Base-by-base conservation (phyloP, 2,797 vertebrate species). In the Erpetoichthys calabaricus region DNA sequence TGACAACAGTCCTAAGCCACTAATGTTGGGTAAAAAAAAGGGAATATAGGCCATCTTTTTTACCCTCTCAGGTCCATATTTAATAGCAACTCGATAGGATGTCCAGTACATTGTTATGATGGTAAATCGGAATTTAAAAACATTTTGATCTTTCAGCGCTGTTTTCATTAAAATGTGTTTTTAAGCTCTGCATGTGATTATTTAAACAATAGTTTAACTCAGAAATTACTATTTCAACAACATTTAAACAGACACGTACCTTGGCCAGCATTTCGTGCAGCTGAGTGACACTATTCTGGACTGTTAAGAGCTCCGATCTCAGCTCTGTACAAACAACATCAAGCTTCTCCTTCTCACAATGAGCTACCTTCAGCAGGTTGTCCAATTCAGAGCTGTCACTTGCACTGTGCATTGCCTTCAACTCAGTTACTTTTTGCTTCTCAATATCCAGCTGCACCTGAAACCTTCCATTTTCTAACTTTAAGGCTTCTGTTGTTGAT, bases 391-490 rank as follows among this genome's bases (percentile, higher is more conserved):
- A 82, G 70, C 68, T 80, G 66, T 89, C 84, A 62, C 87, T 63
- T 69, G 89, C 68, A 56, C 55, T 80, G 63, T 82, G 83, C 73
- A 86, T 69, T 7, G 79, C 76, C 1, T 84, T 87, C 63, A 89
- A 75, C 67, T 91, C 89, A 0, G 62, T 56, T 0, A 83, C 76
- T 62, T 90, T 93, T 59, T 91, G 93, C 62, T 82, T 88, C 79
- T 94, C 90, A 0, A 80, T 81, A 67, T 96, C 94, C 67, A 93
- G 63, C 63, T 89, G 91, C 5, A 78, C 79, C 74, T 88, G 91
- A 58, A 98, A 72, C 56, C 88, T 74, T 53, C 79, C 78, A 45
- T 86, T 93, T 68, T 98, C 95, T 5, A 83, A 73, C 65, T 85
- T 86, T 59, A 93, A 75, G n/a, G 69, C 66, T 53, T 94, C 91